Evolutionary conservation across 2,797 vertebrate species (phyloP).

Genomic region (Esox lucius): DNA sequence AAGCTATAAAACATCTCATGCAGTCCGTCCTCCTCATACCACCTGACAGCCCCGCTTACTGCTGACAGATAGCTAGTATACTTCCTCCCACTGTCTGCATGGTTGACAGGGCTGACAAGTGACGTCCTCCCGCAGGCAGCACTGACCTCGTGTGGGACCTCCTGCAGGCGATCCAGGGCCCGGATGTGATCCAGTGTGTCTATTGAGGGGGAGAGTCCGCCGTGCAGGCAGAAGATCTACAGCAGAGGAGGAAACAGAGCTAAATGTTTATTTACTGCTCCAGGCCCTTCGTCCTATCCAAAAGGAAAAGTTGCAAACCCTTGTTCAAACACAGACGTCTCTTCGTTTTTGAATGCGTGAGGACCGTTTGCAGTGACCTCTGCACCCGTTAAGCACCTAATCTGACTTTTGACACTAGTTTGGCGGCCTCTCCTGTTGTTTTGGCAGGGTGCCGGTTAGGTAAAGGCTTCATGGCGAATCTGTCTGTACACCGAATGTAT

Average conservation of each 20-base stretch:
- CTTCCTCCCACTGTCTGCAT: neutral
- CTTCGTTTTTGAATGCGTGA: too few relatives aligned
- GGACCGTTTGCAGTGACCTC: too few relatives aligned
- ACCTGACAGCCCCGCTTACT: neutral
- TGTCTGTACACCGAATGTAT: too few relatives aligned
- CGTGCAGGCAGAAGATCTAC: slow-evolving; percentile 90
- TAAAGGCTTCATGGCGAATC: too few relatives aligned
- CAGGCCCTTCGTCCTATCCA: neutral
- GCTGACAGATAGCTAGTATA: neutral
- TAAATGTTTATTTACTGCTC: neutral
- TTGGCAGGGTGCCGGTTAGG: too few relatives aligned
- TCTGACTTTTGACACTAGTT: too few relatives aligned
- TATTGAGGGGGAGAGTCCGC: slow-evolving; percentile 89
- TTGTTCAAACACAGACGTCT: neutral
- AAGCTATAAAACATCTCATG: neutral
- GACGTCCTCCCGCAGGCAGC: neutral
- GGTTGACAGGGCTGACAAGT: neutral
- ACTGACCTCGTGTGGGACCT: slow-evolving; percentile 88
- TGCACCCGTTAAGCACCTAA: too few relatives aligned
- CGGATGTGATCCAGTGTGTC: slow-evolving; percentile 92
- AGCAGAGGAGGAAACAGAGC: neutral
- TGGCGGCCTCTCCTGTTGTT: too few relatives aligned
- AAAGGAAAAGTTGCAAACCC: neutral
- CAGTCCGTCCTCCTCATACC: neutral
- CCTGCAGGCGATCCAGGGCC: slow-evolving; percentile 88